A percentile compares a stretch with the other conserved stretches of the same genome.
phyloP scores from a whole-genome alignment of 64 coral and sea anemone species.

The Montipora sp. region DNA sequence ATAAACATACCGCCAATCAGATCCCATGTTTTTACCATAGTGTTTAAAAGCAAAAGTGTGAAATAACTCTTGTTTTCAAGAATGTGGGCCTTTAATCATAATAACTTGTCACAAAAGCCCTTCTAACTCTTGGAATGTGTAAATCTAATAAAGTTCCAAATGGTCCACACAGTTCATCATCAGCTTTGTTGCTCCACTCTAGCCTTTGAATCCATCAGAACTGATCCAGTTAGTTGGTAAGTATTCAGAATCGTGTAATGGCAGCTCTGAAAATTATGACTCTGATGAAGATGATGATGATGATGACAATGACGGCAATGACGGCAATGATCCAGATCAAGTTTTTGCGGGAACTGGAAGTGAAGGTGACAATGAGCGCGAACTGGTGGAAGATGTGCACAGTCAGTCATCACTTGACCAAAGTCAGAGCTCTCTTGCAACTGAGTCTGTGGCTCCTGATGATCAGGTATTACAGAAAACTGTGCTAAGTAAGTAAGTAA shows the following conservation, averaged over 20 bases:
- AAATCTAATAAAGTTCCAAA: too few relatives aligned
- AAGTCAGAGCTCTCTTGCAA: constrained; percentile 17
- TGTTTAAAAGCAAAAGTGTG: background rate
- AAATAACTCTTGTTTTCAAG: background rate
- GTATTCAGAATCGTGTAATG: constrained; percentile 63
- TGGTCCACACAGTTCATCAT: too few relatives aligned
- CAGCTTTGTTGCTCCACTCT: background rate
- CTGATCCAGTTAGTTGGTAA: constrained; percentile 87
- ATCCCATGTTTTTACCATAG: too few relatives aligned
- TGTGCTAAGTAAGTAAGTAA: too few relatives aligned
- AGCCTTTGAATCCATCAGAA: constrained; percentile 84
- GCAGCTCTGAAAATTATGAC: constrained; percentile 77
- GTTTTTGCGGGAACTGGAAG: constrained; percentile 23
- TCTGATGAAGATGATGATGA: constrained; percentile 73
- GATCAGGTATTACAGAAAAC: constrained; percentile 10
- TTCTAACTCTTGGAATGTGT: too few relatives aligned
- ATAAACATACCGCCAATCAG: too few relatives aligned
- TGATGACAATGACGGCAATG: constrained; percentile 33
- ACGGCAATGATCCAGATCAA: constrained; percentile 3
- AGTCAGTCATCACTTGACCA: constrained; percentile 16
- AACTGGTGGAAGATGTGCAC: background rate
- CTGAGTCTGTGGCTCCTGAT: background rate
- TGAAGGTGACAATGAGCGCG: constrained; percentile 36
- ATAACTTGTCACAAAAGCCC: too few relatives aligned
- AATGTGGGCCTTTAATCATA: too few relatives aligned